Conservation (phyloP, 2,797 vertebrate genomes). For the Urosaurus nigricauda region DNA sequence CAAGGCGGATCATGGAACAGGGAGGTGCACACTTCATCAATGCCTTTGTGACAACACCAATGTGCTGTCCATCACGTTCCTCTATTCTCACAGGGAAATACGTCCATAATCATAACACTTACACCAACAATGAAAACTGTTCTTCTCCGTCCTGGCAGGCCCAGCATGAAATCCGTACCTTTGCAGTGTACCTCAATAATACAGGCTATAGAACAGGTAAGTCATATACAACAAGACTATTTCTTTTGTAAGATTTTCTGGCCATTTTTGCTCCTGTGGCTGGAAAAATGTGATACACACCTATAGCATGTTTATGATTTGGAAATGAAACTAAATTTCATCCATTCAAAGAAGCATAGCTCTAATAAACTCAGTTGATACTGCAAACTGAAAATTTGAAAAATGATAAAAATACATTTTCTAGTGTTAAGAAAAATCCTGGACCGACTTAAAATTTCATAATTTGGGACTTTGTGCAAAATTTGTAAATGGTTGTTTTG, state of each 20-base stretch:
- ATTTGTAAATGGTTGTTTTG: too few species aligned
- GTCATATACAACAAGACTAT: slow-evolving; percentile 12
- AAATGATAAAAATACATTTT: too few species aligned
- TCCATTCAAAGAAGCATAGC: not conserved
- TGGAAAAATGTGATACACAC: not conserved
- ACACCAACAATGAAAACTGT: slow-evolving; percentile 98
- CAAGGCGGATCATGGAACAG: slow-evolving; percentile 83
- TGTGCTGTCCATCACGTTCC: slow-evolving; percentile 98
- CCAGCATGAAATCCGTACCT: slow-evolving; percentile 90
- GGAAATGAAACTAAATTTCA: slow-evolving; percentile 12
- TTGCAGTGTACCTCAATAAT: slow-evolving; percentile 94
- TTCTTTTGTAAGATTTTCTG: not conserved
- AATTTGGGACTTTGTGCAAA: too few species aligned
- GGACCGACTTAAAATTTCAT: too few species aligned
- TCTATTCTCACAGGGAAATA: slow-evolving; percentile 97
- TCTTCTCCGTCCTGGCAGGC: slow-evolving; percentile 96
- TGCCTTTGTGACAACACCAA: slow-evolving; percentile 96
- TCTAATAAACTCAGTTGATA: not conserved
- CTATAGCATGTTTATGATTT: not conserved
- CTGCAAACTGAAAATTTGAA: too few species aligned
- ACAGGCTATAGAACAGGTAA: slow-evolving; percentile 96
- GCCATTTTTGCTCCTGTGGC: not conserved
- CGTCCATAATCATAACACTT: slow-evolving; percentile 98
- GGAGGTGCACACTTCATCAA: slow-evolving; percentile 97
- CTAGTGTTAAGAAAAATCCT: too few species aligned